These are phyloP conservation scores for Limnothrissa miodon DNA, from an alignment of 2,113 vertebrate species.

Conservation along the genomic window DNA sequence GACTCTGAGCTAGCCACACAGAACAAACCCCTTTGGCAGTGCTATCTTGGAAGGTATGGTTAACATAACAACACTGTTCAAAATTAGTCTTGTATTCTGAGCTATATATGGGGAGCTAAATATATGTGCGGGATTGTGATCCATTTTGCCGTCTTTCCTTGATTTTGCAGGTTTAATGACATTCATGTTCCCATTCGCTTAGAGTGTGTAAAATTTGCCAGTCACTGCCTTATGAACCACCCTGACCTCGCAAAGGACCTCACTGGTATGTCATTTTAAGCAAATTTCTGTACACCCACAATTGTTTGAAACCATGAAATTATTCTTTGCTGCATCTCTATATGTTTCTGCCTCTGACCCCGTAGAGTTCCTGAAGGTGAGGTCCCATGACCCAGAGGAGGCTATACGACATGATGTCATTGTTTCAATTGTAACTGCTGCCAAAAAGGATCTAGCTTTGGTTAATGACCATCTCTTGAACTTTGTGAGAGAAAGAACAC, in stretches of 20 bases:
- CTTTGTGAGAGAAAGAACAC: slow-evolving; percentile 93
- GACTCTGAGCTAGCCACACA: slow-evolving; percentile 95
- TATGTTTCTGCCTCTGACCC: neutral
- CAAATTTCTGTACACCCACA: neutral
- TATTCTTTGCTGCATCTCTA: neutral
- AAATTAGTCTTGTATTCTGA: neutral
- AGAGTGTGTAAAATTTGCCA: slow-evolving; percentile 98
- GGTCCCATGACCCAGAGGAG: slow-evolving; percentile 97
- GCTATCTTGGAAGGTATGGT: slow-evolving; percentile 92
- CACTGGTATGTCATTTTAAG: slow-evolving; percentile 74
- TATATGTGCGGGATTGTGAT: neutral
- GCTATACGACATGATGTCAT: slow-evolving; percentile 98
- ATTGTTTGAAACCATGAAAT: neutral
- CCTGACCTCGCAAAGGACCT: slow-evolving; percentile 97
- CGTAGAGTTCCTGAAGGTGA: slow-evolving; percentile 91
- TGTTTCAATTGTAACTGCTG: slow-evolving; percentile 98
- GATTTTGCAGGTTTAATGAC: slow-evolving; percentile 87
- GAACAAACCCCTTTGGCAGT: slow-evolving; percentile 99
- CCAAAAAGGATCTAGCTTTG: slow-evolving; percentile 95
- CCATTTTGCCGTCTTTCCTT: neutral
- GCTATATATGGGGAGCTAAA: neutral
- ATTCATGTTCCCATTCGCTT: slow-evolving; percentile 97
- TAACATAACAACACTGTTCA: neutral
- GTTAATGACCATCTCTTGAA: slow-evolving; percentile 97
- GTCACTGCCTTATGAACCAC: slow-evolving; percentile 98